Base-by-base conservation (phyloP, 53 echinoderm and acorn worm species). In the Paelopatides confundens region DNA sequence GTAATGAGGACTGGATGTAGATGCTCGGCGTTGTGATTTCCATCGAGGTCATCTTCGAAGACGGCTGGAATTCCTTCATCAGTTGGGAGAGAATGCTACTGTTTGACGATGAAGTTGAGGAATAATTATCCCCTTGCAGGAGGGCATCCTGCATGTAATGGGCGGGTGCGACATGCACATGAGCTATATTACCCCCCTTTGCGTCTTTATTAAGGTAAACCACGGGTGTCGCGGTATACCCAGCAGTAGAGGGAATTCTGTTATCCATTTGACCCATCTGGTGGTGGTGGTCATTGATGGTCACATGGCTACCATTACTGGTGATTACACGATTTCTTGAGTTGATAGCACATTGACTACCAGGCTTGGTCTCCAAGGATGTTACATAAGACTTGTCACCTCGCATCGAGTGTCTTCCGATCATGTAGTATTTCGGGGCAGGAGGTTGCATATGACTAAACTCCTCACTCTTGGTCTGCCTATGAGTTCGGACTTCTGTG, bases 151-250 rank as follows among this genome's bases (percentile, higher is more conserved):
- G 43, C 51, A 79, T 33, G 32, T 79, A 48, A 2, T 27, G 51
- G 4, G 79, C 79, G 26, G 79, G 79, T 21, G 79, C 53, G 18
- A 79, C 79, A 32, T 79, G 79, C 29, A 79, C 79, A 33, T 79
- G 79, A 15, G 79, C 79, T 26, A 79, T 79, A 53, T 79, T 79
- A 14, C 79, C 79, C 28, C 79, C 79, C 53, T 79, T 79, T 6
- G 79, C 51, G 49, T 79, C 79, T 53, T 79, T 79, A 53, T 79
- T 79, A 50, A 79, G 79, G 79, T 79, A 79, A 46, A 79, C 79
- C 79, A 79, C 79, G 32, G 79, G 79, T 14, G 79, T 79, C 15
- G 79, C 34, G 7, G 40, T 74, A 28, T 74, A 74, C 35, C 36
- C 74, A 27, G 43, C 40, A 4, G 39, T 74, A 23, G 46, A 74